Evolutionary conservation across 2,113 vertebrate genomes (phyloP).

Genomic region (Petroica traversi): DNA sequence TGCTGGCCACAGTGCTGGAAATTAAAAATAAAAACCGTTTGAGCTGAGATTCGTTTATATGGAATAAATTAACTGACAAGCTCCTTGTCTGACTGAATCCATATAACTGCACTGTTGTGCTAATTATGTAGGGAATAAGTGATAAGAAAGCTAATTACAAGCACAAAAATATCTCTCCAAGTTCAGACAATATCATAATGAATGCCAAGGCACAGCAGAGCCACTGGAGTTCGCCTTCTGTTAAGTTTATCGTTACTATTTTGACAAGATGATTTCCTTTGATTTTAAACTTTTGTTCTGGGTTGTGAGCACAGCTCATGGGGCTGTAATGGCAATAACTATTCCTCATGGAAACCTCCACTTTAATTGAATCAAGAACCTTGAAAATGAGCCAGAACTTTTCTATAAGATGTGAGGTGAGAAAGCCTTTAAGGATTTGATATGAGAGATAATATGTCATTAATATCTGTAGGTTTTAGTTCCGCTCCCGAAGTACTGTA

Average conservation of each 20-base stretch:
- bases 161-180: conserved; percentile 37
- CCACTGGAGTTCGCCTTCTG: background rate
- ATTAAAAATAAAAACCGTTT: conserved; percentile 1
- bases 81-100: conserved; percentile 11
- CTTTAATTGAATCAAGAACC: conserved; percentile 40
- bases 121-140: conserved; percentile 57
- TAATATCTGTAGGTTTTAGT: background rate
- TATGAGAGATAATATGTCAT: background rate
- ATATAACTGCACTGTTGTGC: background rate
- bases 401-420: background rate
- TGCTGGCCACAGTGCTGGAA: background rate
- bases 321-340: background rate
- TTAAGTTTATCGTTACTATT: conserved; percentile 34
- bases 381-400: conserved; percentile 36
- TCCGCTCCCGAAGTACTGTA: background rate
- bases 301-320: background rate
- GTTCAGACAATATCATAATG: conserved; percentile 41
- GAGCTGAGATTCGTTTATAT: background rate
- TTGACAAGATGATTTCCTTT: conserved; percentile 35
- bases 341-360: conserved; percentile 4
- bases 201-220: conserved; percentile 26
- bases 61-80: conserved; percentile 1
- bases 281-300: conserved; percentile 43
- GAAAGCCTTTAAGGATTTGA: background rate
- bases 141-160: conserved; percentile 63